These are phyloP conservation scores for Lacerta viridis DNA, from an alignment of 2,797 vertebrate genomes.

Conservation along the genomic window DNA sequence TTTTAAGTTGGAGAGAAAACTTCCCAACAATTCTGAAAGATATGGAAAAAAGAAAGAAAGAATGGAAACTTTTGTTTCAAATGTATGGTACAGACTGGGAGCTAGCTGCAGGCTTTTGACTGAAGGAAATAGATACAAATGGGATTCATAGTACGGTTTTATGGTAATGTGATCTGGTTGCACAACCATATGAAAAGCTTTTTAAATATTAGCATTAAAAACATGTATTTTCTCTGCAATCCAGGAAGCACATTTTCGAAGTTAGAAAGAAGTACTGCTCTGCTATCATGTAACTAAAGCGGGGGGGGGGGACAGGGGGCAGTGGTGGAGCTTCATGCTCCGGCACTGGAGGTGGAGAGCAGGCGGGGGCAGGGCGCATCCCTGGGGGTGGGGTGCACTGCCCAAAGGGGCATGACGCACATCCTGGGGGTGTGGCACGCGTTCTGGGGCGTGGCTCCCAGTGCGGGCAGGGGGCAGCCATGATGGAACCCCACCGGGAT, in stretches of 20 bases:
- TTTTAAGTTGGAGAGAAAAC: slow-evolving; percentile 58
- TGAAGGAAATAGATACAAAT: not conserved
- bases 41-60: slow-evolving; percentile 32
- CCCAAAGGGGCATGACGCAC: too few species aligned
- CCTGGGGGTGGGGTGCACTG: too few species aligned
- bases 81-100: slow-evolving; percentile 20
- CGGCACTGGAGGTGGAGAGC: too few species aligned
- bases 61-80: not conserved
- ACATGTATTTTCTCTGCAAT: not conserved
- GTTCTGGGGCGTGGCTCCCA: too few species aligned
- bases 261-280: too few species aligned
- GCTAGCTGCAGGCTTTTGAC: not conserved
- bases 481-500: too few species aligned
- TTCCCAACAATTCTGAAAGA: slow-evolving; percentile 26
- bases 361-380: too few species aligned
- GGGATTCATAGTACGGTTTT: not conserved
- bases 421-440: too few species aligned
- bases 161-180: not conserved
- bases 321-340: too few species aligned
- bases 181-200: not conserved
- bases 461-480: too few species aligned
- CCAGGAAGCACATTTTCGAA: not conserved
- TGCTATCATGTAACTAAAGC: too few species aligned
- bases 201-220: not conserved
- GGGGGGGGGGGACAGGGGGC: too few species aligned